phyloP scores from a whole-genome alignment of 1,140 invertebrate genomes.

The Bombus huntii region DNA sequence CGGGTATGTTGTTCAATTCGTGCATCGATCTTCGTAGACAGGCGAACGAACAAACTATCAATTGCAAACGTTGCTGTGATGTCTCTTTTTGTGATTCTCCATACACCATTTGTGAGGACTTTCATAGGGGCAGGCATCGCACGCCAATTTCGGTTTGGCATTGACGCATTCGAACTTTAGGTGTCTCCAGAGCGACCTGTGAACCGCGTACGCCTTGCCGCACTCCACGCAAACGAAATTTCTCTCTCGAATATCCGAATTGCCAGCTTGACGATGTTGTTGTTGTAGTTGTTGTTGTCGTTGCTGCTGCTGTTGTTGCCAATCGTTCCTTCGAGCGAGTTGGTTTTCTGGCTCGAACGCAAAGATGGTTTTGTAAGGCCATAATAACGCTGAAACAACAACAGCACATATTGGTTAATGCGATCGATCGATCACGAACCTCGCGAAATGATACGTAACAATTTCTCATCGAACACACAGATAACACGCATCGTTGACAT shows the following conservation, averaged over 20 bases:
- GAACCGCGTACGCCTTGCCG: conserved; percentile 75
- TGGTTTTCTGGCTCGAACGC: conserved; percentile 9
- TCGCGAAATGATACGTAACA: background rate
- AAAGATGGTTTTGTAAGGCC: conserved; percentile 55
- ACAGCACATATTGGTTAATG: conserved; percentile 42
- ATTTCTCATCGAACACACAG: background rate
- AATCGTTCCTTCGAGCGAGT: background rate
- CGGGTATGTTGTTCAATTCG: background rate
- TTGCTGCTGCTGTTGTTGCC: background rate
- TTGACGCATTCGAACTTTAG: conserved; percentile 81
- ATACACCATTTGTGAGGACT: conserved; percentile 79
- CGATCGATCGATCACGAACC: background rate
- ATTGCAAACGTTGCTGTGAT: conserved; percentile 57
- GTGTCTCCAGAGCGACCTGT: conserved; percentile 78
- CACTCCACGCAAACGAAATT: conserved; percentile 67
- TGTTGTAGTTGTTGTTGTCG: background rate
- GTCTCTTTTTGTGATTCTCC: conserved; percentile 74
- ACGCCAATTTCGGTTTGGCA: conserved; percentile 76
- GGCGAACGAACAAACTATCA: background rate
- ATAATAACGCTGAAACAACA: conserved; percentile 65
- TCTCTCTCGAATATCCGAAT: conserved; percentile 20
- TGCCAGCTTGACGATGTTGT: conserved; percentile 13
- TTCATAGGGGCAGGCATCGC: conserved; percentile 80
- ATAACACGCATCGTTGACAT: background rate
- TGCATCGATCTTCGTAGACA: no score